Conservation (phyloP, 2,797 vertebrate genomes). For the Oryzias sinensis region DNA sequence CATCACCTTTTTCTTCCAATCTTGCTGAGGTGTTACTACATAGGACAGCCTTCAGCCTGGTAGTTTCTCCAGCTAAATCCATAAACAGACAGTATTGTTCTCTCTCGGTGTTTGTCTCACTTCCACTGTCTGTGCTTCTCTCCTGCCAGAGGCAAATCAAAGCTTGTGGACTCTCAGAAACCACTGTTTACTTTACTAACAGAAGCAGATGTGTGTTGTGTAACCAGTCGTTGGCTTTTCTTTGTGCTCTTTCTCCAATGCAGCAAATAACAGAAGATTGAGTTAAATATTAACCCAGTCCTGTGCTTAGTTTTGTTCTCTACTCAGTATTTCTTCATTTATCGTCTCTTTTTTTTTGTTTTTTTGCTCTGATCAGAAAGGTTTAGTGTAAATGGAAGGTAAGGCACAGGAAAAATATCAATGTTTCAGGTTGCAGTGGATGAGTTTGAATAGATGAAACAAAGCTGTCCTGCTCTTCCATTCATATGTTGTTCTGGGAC, state of each 20-base stretch:
- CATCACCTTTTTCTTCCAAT: neutral
- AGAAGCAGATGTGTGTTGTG: slow-evolving; percentile 63
- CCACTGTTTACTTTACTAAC: slow-evolving; percentile 64
- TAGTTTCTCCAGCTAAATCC: slow-evolving; percentile 31
- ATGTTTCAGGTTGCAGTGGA: neutral
- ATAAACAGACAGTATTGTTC: slow-evolving; percentile 31
- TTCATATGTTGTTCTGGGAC: neutral
- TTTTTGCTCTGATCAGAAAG: neutral
- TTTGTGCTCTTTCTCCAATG: slow-evolving; percentile 30
- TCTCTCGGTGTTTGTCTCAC: neutral
- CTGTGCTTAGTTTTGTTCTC: slow-evolving; percentile 17
- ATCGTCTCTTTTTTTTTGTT: slow-evolving; percentile 2
- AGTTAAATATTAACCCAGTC: slow-evolving; percentile 57
- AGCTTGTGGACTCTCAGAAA: slow-evolving; percentile 52
- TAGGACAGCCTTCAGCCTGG: slow-evolving; percentile 34
- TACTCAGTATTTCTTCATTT: slow-evolving; percentile 2
- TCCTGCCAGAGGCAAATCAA: slow-evolving; percentile 60
- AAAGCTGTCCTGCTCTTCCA: neutral
- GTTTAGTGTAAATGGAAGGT: neutral
- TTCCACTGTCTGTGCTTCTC: slow-evolving; percentile 12
- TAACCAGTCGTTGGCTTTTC: slow-evolving; percentile 39
- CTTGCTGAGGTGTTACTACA: slow-evolving; percentile 17
- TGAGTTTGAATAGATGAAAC: neutral
- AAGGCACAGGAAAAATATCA: neutral
- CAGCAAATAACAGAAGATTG: slow-evolving; percentile 40